Conservation (phyloP, 2,113 vertebrate genomes). For the Alces alces region DNA sequence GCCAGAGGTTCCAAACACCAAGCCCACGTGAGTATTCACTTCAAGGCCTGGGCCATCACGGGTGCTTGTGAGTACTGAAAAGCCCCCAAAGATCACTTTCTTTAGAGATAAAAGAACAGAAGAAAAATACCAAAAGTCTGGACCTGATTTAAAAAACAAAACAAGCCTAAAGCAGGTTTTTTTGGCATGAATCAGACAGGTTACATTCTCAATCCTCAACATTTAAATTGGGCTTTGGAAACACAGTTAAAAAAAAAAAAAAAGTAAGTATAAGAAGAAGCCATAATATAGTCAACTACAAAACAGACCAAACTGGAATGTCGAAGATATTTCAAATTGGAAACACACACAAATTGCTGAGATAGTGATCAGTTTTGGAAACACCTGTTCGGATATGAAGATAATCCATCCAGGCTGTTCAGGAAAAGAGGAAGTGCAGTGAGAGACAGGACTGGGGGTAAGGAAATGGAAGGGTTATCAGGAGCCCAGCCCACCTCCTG, state of each 20-base stretch:
- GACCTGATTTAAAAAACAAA: background rate
- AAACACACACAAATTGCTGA: conserved; percentile 17
- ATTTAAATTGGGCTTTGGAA: conserved; percentile 21
- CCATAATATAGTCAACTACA: background rate
- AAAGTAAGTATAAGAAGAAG: background rate
- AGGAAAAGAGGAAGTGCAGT: background rate
- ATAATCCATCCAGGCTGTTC: background rate
- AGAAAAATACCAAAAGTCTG: background rate
- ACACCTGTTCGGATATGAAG: background rate
- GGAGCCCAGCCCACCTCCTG: background rate
- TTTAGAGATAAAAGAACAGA: conserved; percentile 14
- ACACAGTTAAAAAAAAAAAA: background rate
- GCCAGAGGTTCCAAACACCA: conserved; percentile 16
- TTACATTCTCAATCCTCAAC: conserved; percentile 15
- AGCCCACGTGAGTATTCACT: background rate
- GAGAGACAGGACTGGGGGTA: background rate
- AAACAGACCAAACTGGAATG: background rate
- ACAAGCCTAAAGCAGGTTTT: background rate
- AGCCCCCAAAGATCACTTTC: background rate
- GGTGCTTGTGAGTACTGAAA: background rate
- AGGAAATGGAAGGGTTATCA: background rate
- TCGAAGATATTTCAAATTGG: background rate
- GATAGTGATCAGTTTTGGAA: background rate
- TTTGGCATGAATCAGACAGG: background rate
- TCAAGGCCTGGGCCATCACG: background rate